Base-by-base conservation (phyloP, 2,888 invertebrate species). In the Drosophila borealis region DNA sequence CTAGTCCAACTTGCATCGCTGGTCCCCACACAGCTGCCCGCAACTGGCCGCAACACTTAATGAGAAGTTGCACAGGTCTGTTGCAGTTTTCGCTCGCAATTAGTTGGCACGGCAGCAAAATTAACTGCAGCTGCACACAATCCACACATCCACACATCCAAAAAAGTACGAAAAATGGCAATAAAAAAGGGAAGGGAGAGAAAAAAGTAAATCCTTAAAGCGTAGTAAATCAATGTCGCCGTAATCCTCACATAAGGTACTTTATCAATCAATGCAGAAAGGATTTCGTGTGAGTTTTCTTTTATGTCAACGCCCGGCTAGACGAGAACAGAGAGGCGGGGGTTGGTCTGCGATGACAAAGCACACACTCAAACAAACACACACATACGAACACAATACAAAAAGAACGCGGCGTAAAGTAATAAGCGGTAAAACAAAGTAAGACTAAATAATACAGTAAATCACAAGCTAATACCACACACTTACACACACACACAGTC, bases 171-270 rank as follows among this genome's bases (percentile, higher is more conserved):
- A 39, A 19, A 55, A 39, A 39, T 1, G 11, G 37, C 33, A 25
- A 66, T 49, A 51, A 51, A 66, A 51, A 67, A 6, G n/a, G 17
- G 11, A 33, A 9, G 36, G 4, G 13, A 29, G 37, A 46, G 25
- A 64, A 51, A 80, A 63, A 46, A 62, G 51, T 49, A 84, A 84
- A 78, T 73, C 78, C 78, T 53, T 60, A 66, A 51, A 69, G 77
- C 78, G 67, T 78, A 81, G 88, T 89, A 89, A 89, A 88, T 88
- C 88, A 88, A 87, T 89, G 90, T 89, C 88, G 74, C 73, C 72
- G 72, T 88, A 88, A 88, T 89, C 88, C 89, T 79, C 79, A 74
- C 89, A 89, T 89, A 89, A 89, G 88, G 90, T 85, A 86, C 89
- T 89, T 86, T 86, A 86, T 86, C 86, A 86, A 86, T 86, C 86